phyloP scores from a whole-genome alignment of 1,140 invertebrate species.

The Meteorus sp. region DNA sequence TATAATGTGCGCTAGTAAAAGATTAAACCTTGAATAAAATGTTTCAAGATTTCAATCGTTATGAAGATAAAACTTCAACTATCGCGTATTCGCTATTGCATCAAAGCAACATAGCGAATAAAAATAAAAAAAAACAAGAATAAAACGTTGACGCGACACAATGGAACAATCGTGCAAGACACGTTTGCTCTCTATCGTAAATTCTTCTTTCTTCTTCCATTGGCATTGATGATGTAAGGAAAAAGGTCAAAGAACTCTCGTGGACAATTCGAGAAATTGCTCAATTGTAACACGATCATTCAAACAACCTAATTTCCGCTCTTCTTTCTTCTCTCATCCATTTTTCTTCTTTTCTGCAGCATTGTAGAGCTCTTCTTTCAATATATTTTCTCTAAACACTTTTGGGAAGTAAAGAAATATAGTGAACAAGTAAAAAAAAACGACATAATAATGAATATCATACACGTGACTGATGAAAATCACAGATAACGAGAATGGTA shows the following conservation, averaged over 20 bases:
- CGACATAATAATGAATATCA: conserved; percentile 35
- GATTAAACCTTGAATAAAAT: no score
- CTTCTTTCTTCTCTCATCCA: conserved; percentile 23
- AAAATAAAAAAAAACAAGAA: background rate
- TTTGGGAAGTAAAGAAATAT: conserved; percentile 36
- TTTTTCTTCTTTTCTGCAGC: conserved; percentile 17
- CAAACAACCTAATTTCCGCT: background rate
- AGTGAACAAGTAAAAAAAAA: conserved; percentile 28
- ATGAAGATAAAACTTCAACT: background rate
- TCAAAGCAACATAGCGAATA: background rate
- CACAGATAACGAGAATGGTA: conserved; percentile 42
- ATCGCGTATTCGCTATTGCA: background rate
- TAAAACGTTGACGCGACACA: background rate
- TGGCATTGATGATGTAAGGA: background rate
- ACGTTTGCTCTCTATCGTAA: background rate
- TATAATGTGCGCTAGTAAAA: no score
- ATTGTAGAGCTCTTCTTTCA: conserved; percentile 26
- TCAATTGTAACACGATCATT: conserved; percentile 38
- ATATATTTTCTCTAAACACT: conserved; percentile 47
- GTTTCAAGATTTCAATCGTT: no score
- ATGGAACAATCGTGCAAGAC: background rate
- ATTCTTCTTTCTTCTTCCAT: conserved; percentile 14
- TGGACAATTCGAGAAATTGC: conserved; percentile 50
- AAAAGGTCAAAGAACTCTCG: conserved; percentile 8
- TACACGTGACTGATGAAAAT: conserved; percentile 29